Conservation (phyloP, 2,797 vertebrate species). For the Enteromius afrohamiltoni region DNA sequence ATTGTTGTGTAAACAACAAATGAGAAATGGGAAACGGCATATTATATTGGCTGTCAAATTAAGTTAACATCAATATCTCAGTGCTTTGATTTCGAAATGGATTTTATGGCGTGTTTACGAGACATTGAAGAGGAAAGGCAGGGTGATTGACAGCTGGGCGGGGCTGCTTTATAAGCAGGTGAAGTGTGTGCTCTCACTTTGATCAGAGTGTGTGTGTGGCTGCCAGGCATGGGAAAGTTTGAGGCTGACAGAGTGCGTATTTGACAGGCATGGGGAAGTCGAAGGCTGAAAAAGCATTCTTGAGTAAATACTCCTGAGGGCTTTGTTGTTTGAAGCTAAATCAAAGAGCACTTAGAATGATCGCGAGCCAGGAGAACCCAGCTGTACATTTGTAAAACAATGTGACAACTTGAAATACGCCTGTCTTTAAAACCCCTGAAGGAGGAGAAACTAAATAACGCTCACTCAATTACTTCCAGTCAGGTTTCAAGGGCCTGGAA, state of each 20-base stretch:
- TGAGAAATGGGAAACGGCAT: slow-evolving; percentile 58
- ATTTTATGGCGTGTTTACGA: slow-evolving; percentile 76
- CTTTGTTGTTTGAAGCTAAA: slow-evolving; percentile 49
- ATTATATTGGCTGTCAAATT: slow-evolving; percentile 48
- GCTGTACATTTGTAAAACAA: slow-evolving; percentile 50
- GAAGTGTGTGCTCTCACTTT: slow-evolving; percentile 55
- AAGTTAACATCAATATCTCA: slow-evolving; percentile 62
- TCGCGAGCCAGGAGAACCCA: slow-evolving; percentile 38
- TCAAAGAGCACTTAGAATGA: slow-evolving; percentile 49
- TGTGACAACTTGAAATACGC: slow-evolving; percentile 25
- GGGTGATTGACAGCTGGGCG: slow-evolving; percentile 59
- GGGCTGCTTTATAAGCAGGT: slow-evolving; percentile 45
- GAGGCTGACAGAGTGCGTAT: slow-evolving; percentile 40
- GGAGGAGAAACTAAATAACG: slow-evolving; percentile 7
- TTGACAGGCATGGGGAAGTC: slow-evolving; percentile 51
- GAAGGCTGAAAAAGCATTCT: slow-evolving; percentile 45
- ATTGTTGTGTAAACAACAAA: background rate
- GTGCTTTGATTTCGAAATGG: slow-evolving; percentile 71
- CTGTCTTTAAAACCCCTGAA: slow-evolving; percentile 13
- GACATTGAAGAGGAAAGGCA: slow-evolving; percentile 69
- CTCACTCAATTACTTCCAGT: slow-evolving; percentile 19
- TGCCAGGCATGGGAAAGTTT: slow-evolving; percentile 46
- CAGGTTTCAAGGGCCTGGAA: slow-evolving; percentile 27
- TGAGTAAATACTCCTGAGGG: slow-evolving; percentile 49
- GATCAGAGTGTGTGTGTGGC: slow-evolving; percentile 47